Evolutionary conservation across 2,888 invertebrate genomes (phyloP).

Genomic region (Brenthis daphne): DNA sequence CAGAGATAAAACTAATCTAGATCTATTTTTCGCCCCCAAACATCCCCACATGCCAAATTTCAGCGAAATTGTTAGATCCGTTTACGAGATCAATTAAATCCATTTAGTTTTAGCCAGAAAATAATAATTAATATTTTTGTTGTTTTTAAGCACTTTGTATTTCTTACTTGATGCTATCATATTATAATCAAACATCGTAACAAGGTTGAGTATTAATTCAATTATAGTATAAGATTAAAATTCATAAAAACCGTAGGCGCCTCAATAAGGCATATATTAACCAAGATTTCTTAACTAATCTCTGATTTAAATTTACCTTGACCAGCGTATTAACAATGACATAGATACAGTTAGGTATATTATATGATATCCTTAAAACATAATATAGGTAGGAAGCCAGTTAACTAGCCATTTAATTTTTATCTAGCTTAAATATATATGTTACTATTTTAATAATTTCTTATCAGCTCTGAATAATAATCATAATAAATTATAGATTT

Average conservation of each 20-base stretch:
- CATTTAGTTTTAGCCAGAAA: too few species aligned
- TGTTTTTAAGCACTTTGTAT: too few species aligned
- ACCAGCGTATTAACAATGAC: conserved; percentile 14
- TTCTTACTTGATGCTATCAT: too few species aligned
- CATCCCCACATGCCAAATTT: too few species aligned
- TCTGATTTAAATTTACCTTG: conserved; percentile 14
- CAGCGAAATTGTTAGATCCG: too few species aligned
- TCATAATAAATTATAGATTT: too few species aligned
- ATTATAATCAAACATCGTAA: not conserved
- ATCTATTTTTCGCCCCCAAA: too few species aligned
- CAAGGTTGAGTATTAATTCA: not conserved
- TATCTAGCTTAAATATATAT: conserved; percentile 2
- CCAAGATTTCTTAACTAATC: conserved; percentile 8
- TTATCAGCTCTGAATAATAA: not conserved
- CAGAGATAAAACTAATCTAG: too few species aligned
- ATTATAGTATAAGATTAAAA: not conserved
- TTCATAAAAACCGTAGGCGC: not conserved
- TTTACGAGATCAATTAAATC: too few species aligned
- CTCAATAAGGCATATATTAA: conserved; percentile 1
- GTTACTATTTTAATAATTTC: not conserved
- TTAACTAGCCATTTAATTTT: not conserved
- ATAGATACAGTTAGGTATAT: conserved; percentile 1
- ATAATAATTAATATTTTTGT: too few species aligned
- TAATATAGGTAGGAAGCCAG: not conserved
- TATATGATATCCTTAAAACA: conserved; percentile 7